Base-by-base conservation (phyloP, 2,888 invertebrate species). In the Helobdella robusta region DNA sequence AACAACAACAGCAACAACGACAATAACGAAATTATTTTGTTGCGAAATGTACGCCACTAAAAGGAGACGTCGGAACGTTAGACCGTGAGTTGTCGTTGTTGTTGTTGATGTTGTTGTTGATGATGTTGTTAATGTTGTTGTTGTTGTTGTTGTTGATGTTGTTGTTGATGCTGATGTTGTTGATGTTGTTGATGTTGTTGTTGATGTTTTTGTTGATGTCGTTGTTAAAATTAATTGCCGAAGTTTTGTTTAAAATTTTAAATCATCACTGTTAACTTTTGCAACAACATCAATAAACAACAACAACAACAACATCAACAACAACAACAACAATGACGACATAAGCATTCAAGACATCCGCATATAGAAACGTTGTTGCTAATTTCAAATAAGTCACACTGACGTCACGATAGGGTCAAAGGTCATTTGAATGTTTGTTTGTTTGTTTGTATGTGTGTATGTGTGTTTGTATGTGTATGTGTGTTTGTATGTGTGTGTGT, bases 1-100 rank as follows among this genome's bases (percentile, higher is more conserved):
- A n/a, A n/a, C n/a, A n/a, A n/a, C n/a, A n/a, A n/a, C n/a, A n/a
- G n/a, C n/a, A n/a, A n/a, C n/a, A n/a, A n/a, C n/a, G n/a, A n/a
- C n/a, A n/a, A n/a, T n/a, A n/a, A n/a, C n/a, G n/a, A n/a, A n/a
- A n/a, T n/a, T n/a, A n/a, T n/a, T n/a, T n/a, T n/a, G n/a, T n/a
- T n/a, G n/a, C 3, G 28, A 35, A 59, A 65, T 65, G 65, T 65
- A 65, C 60, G 65, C 65, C 28, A 65, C 65, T 15, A 65, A 65
- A 50, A 50, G 65, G 30, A 59, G 65, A 36, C 44, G 65, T 8
- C 18, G 65, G 11, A 65, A 65, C 25, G 65, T 65, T 18, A 65
- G 60, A 35, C 60, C 65, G 65, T 65, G 30, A 65, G 65, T 65
- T 1, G n/a, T n/a, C n/a, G n/a, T n/a, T n/a, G n/a, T n/a, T n/a